Evolutionary conservation across 2,888 invertebrate species (phyloP).

Genomic region (Ophioninae sp.): DNA sequence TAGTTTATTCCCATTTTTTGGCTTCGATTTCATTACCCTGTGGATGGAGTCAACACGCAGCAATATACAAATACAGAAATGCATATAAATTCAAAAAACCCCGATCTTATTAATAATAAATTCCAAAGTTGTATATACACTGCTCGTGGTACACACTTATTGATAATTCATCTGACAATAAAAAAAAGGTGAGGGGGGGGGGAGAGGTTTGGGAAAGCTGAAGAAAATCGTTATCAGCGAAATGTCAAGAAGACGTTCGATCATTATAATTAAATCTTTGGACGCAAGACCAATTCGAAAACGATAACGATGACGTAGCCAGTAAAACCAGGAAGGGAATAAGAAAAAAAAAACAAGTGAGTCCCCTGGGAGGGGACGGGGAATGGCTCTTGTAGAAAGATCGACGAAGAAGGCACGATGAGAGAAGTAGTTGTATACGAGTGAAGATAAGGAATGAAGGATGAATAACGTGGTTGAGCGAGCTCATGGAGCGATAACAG

Average conservation of each 20-base stretch:
- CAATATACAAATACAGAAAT: not conserved
- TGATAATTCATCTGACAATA: not conserved
- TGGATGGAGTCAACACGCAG: not conserved
- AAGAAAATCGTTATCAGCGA: constrained; percentile 45
- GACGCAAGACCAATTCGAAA: constrained; percentile 24
- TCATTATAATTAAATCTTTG: constrained; percentile 61
- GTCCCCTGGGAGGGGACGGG: constrained; percentile 33
- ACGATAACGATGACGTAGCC: constrained; percentile 48
- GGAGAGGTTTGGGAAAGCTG: not conserved
- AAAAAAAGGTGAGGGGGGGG: not conserved
- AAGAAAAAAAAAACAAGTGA: constrained; percentile 19
- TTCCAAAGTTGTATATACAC: not conserved
- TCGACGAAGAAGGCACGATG: constrained; percentile 39
- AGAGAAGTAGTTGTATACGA: constrained; percentile 55
- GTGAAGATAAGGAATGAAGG: constrained; percentile 61
- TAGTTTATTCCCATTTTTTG: no score
- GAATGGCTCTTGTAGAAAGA: constrained; percentile 33
- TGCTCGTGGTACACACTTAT: constrained; percentile 30
- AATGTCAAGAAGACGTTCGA: constrained; percentile 53
- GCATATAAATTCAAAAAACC: not conserved
- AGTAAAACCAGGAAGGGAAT: constrained; percentile 25
- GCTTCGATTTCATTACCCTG: no score
- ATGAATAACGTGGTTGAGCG: constrained; percentile 64
- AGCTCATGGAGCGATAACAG: constrained; percentile 66
- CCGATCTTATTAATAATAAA: not conserved